Evolutionary conservation across 2,113 vertebrate genomes (phyloP), one percentile per base, ranked within the genome.

Genomic region (Prionailurus viverrinus): DNA sequence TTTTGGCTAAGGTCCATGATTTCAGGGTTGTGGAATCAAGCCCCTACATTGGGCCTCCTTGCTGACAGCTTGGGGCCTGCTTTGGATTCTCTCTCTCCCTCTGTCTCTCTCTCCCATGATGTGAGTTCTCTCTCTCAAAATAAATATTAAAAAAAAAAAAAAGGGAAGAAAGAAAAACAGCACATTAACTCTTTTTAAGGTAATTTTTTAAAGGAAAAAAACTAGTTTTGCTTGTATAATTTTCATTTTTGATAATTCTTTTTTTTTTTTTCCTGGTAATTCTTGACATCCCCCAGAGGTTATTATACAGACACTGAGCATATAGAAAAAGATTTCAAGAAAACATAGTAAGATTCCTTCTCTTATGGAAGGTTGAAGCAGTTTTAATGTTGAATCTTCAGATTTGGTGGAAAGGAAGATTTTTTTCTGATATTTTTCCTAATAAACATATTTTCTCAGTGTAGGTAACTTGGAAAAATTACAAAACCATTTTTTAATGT

Each of bases 131-230:
- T 61, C 58, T 23, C 58, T 61, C 58, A 61, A 58, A 58, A 58
- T 58, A 58, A 61, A 61, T 61, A 61, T 61, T 61, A 13, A 51
- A 51, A 61, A 8, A 23, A 8, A 23, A 58, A 61, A 21, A 9
- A 61, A 58, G 55, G 53, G 53, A 58, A 58, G 19, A 58, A 58
- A 21, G 55, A 58, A 58, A 21, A 19, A 58, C 27, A 69, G 36
- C 82, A 78, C 12, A 76, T 58, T 88, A 76, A 76, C 53, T 55
- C 71, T 83, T 66, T 33, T 73, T 80, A 48, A 80, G 31, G 14
- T 71, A 71, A 63, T 61, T 94, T 94, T 91, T 91, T 73, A 58
- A 14, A 87, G 39, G 27, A 69, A 87, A 95, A 83, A 90, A 94
- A 91, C 65, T 89, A 4, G 14, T 80, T 91, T 86, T 41, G 31